Evolutionary conservation across 2,888 invertebrate species (phyloP), one percentile per base, ranked within the genome.

Genomic region (Brachyptera risi): DNA sequence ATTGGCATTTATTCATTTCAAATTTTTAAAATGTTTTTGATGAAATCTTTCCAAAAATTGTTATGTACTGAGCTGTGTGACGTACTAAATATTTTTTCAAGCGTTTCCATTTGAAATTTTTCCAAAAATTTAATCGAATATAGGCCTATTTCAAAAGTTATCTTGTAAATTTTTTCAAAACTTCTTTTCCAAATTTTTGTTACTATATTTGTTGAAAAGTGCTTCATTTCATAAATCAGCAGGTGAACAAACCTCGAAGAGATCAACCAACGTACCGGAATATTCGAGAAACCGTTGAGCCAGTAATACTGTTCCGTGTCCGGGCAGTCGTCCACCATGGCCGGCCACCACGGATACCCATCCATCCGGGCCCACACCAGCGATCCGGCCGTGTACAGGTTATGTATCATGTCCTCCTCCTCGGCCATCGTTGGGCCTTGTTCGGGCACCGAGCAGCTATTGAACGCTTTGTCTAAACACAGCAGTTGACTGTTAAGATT

Each of bases 301-400:
- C 82, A 83, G 69, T 80, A 83, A 70, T 76, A 85, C 62, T 79
- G 78, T 64, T 82, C 81, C 0, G 75, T 74, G 65, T 86, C 83
- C 0, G 86, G 85, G 68, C 83, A 83, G 69, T 85, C 84, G 65
- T 86, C 86, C 0, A 88, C 80, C 78, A 88, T 83, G 1, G 82
- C 87, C 1, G 87, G 87, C 86, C 86, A 87, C 84, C 84, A 86
- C 1, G 86, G 86, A 75, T 78, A 85, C 23, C 83, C 83, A 0
- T 73, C 67, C 65, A 83, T 66, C 37, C 76, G 79, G 0, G 83
- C 87, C 83, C 85, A 83, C 0, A 87, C 87, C 38, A 88, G 67
- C 17, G 86, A 85, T 0, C 87, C 87, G 3, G 83, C 81, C 1
- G 82, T 79, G 68, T 80, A 87, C 62, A 75, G 72, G 67, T 80